Evolutionary conservation across 1,140 invertebrate species (phyloP).

Genomic region (Neocloeon triangulifer): DNA sequence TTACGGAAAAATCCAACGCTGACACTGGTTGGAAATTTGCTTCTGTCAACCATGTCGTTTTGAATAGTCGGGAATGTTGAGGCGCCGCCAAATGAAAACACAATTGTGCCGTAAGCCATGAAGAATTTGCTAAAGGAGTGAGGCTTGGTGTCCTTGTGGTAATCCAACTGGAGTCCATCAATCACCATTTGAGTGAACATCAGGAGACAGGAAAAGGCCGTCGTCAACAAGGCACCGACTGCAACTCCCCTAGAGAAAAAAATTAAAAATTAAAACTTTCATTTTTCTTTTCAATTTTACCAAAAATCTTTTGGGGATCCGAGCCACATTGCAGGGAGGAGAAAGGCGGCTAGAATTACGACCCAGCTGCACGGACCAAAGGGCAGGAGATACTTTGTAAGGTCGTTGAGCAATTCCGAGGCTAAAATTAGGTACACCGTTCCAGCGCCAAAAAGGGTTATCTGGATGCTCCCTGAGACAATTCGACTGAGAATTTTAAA

Average conservation of each 20-base stretch:
- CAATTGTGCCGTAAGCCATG: slow-evolving; percentile 33
- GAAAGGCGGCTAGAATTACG: slow-evolving; percentile 29
- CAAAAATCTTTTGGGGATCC: slow-evolving; percentile 50
- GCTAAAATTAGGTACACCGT: slow-evolving; percentile 44
- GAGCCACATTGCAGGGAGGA: slow-evolving; percentile 40
- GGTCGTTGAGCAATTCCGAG: slow-evolving; percentile 32
- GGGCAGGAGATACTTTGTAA: slow-evolving; percentile 21
- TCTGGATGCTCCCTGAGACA: slow-evolving; percentile 27
- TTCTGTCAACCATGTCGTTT: slow-evolving; percentile 37
- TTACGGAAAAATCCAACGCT: slow-evolving; percentile 26
- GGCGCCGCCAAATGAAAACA: slow-evolving; percentile 42
- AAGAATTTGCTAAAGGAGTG: slow-evolving; percentile 24
- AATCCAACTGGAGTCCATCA: slow-evolving; percentile 16
- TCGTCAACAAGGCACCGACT: slow-evolving; percentile 28
- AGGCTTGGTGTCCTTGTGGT: slow-evolving; percentile 11
- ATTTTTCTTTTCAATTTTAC: slow-evolving; percentile 20
- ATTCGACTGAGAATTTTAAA: slow-evolving; percentile 16
- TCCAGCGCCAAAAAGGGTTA: slow-evolving; percentile 42
- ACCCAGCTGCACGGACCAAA: slow-evolving; percentile 35
- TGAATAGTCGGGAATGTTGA: slow-evolving; percentile 45
- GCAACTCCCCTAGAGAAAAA: slow-evolving; percentile 20
- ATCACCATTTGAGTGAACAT: slow-evolving; percentile 30
- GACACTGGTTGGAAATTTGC: slow-evolving; percentile 26
- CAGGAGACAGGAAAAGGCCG: slow-evolving; percentile 27
- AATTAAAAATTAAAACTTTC: no score